Evolutionary conservation across 2,797 vertebrate genomes (phyloP), one percentile per base, ranked within the genome.

Genomic region (Sebastes taczanowskii): DNA sequence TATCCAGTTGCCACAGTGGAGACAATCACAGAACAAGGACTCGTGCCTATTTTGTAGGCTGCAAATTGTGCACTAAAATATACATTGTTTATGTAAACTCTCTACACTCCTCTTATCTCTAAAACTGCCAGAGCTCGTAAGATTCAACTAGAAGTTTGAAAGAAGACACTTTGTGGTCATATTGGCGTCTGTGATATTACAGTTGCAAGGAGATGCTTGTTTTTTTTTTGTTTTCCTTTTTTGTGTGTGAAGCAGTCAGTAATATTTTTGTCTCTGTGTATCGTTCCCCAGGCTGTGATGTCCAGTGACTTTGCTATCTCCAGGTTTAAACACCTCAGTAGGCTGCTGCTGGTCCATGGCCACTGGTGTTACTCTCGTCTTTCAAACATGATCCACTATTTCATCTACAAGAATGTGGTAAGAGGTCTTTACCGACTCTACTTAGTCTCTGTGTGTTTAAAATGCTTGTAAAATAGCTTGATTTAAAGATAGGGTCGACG

Each of bases 331-430:
- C 97, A 98, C 80, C 96, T 99, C 30, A 93, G 89, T 52, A 98
- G 97, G 89, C 94, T 99, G 74, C 91, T 99, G 25, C 96, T 99
- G 72, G 98, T 99, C 46, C 98, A 99, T 0, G 98, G 98, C 16
- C 97, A 97, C 88, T 99, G 98, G 98, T 99, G 98, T 80, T 97
- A 97, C 10, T 94, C 92, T 2, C 95, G 98, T 4, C 97, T 99
- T 7, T 96, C 95, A 65, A 99, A 97, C 92, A 99, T 99, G 98
- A 96, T 98, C 84, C 96, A 98, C 20, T 99, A 99, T 86, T 99
- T 97, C 87, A 97, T 99, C 93, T 99, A 99, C 92, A 99, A 99
- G 92, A 99, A 99, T 9, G 95, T 99, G 96, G 98, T 99, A 93
- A 58, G 97, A 93, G 67, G 78, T 6, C 13, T 42, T 64, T 77